Conservation (phyloP, 2,797 vertebrate genomes). For the Lycodopsis pacificus region DNA sequence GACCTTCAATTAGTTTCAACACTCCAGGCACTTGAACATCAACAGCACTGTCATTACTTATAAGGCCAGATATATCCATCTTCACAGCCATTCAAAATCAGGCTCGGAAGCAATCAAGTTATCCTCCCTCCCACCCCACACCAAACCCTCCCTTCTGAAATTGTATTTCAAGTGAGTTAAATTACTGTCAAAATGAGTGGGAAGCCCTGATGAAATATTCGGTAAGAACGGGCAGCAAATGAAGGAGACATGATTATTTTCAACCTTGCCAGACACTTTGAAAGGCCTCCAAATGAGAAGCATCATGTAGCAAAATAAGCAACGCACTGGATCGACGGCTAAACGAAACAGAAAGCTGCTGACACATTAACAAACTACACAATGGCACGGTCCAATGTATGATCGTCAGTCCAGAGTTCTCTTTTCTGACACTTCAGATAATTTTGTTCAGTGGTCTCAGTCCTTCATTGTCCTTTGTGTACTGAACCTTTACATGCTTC, state of each 20-base stretch:
- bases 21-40: slow-evolving; percentile 44
- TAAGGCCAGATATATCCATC: slow-evolving; percentile 20
- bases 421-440: neutral
- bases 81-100: slow-evolving; percentile 27
- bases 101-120: slow-evolving; percentile 55
- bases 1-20: slow-evolving; percentile 55
- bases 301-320: slow-evolving; percentile 35
- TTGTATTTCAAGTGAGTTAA: slow-evolving; percentile 58
- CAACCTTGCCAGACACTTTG: slow-evolving; percentile 38
- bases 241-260: slow-evolving; percentile 52
- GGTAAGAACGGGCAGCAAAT: slow-evolving; percentile 49
- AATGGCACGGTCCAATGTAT: neutral
- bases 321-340: slow-evolving; percentile 1
- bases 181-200: slow-evolving; percentile 47
- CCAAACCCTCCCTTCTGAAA: slow-evolving; percentile 26
- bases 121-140: neutral
- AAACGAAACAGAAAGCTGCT: slow-evolving; percentile 31
- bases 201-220: slow-evolving; percentile 57
- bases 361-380: slow-evolving; percentile 21
- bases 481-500: slow-evolving; percentile 38
- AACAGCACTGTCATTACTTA: slow-evolving; percentile 36
- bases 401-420: neutral
- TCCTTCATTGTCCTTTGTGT: slow-evolving; percentile 25
- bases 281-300: slow-evolving; percentile 52
- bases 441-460: neutral